Base-by-base conservation (phyloP, 2,797 vertebrate genomes). In the Hypotaenidia philippensis region DNA sequence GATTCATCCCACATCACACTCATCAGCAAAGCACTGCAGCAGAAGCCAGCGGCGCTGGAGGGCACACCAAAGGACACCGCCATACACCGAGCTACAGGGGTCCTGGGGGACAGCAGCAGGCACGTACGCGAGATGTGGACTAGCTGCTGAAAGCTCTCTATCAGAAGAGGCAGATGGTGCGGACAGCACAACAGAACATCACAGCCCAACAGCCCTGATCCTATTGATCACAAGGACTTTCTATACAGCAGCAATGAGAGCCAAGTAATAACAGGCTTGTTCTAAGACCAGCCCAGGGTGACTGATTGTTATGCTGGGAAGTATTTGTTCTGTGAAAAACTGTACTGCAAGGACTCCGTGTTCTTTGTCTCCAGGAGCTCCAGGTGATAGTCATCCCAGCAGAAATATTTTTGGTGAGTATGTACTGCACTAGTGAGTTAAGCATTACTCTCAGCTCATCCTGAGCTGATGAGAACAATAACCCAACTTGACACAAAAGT, bases 61-160 rank as follows among this genome's bases (percentile, higher is more conserved):
- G 91, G 85, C 87, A 95, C 56, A 21, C 25, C 26, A 40, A 78
- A 91, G 93, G 94, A 91, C 92, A 41, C 38, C 65, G 92, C 82
- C 10, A 10, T 8, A 27, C 57, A 23, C 2, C 0, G 56, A 60
- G 71, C 72, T 56, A 34, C 15, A 3, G n/a, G 83, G 64, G 15
- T 41, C 57, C 56, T 13, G 0, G 44, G 81, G 79, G 31, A 83
- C 29, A 36, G 59, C 21, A 13, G 32, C 14, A 76, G 38, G 25
- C 60, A 86, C 4, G 1, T 13, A 68, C 50, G 26, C 38, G 68
- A 83, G 53, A 45, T 16, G 27, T 8, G 38, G 45, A 52, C 32
- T 2, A 26, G 40, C 76, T 59, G 34, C 61, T 57, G 16, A 59
- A 63, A 32, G 55, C 44, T 90, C 71, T 0, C 0, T 27, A 27